Evolutionary conservation across 2,888 invertebrate genomes (phyloP).

Genomic region (Tenodera sinensis): DNA sequence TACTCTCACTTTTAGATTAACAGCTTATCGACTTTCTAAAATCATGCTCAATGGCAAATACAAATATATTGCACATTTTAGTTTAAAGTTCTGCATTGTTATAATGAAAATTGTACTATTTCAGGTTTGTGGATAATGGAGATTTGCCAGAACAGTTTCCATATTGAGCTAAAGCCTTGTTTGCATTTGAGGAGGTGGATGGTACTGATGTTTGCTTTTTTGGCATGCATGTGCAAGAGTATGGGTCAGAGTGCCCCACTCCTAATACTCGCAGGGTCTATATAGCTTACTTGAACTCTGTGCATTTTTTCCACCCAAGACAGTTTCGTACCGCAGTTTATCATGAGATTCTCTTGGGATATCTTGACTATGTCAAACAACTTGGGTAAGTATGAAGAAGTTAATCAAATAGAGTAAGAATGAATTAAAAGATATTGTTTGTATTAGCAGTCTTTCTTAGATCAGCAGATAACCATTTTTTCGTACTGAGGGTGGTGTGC

Average conservation of each 20-base stretch:
- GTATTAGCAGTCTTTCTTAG: too few species aligned
- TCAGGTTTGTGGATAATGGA: slow-evolving; percentile 77
- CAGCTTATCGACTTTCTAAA: slow-evolving; percentile 20
- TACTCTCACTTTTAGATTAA: too few species aligned
- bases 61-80: slow-evolving; percentile 36
- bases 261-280: slow-evolving; percentile 97
- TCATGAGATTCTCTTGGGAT: slow-evolving; percentile 97
- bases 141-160: slow-evolving; percentile 91
- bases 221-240: slow-evolving; percentile 99
- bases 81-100: not conserved
- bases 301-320: slow-evolving; percentile 97
- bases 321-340: slow-evolving; percentile 97
- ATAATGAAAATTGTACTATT: not conserved
- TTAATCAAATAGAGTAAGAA: not conserved
- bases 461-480: too few species aligned
- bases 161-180: slow-evolving; percentile 96
- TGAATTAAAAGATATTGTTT: too few species aligned
- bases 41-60: not conserved
- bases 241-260: slow-evolving; percentile 92
- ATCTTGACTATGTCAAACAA: slow-evolving; percentile 97
- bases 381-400: slow-evolving; percentile 62
- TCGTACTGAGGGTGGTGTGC: too few species aligned
- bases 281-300: slow-evolving; percentile 98
- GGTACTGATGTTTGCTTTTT: slow-evolving; percentile 99
- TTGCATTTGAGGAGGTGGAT: slow-evolving; percentile 99